Percentiles rank a stretch among this genome's conserved stretches.
Evolutionary conservation across 2,888 invertebrate genomes (phyloP).

Genomic region (Ferrisia virgata): DNA sequence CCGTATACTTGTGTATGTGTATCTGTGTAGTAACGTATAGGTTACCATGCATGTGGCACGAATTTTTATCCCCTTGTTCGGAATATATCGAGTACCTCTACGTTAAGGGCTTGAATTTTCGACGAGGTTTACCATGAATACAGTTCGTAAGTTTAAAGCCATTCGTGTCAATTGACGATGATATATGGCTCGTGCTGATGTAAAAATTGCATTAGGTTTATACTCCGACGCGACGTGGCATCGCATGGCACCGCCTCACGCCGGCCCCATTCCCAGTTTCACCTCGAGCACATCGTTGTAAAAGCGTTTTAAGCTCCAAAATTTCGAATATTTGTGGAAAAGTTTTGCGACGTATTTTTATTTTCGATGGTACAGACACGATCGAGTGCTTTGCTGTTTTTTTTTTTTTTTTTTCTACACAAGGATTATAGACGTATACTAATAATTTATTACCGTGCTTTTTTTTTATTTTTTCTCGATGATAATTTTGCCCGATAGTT

Average conservation of each 20-base stretch:
- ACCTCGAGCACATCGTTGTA: not conserved
- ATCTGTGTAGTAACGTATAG: not conserved
- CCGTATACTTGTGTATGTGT: too few species aligned
- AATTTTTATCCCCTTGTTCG: not conserved
- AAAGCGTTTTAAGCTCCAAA: not conserved
- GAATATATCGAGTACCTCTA: not conserved
- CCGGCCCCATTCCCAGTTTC: not conserved
- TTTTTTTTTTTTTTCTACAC: not conserved
- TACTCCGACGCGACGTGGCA: too few species aligned
- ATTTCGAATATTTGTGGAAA: not conserved
- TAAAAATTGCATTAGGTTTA: not conserved
- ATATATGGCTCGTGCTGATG: not conserved
- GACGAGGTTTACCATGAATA: not conserved
- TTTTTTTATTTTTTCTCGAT: not conserved
- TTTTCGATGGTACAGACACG: not conserved
- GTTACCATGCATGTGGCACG: too few species aligned
- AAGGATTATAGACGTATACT: not conserved
- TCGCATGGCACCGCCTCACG: not conserved
- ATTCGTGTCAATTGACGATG: conserved; percentile 10
- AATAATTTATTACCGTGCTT: not conserved
- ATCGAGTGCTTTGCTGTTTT: not conserved
- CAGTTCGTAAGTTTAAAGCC: not conserved
- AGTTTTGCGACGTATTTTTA: not conserved
- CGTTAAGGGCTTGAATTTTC: not conserved
- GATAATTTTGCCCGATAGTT: not conserved